These are phyloP conservation scores for Merluccius polli DNA, from an alignment of 2,797 vertebrate genomes.

Conservation along the genomic window DNA sequence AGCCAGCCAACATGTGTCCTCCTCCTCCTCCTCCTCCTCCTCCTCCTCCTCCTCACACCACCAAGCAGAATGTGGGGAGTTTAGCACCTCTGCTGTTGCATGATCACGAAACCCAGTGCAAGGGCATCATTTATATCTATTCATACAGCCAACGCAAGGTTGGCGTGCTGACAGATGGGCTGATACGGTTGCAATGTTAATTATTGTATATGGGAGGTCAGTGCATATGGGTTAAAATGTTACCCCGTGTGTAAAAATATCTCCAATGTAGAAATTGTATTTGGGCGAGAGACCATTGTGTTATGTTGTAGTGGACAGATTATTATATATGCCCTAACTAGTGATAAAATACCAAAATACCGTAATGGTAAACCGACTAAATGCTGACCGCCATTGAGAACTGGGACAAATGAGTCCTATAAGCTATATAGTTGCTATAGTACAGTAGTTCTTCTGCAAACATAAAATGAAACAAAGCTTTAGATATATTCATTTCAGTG, in stretches of 20 bases:
- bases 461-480: not conserved
- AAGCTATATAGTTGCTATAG: not conserved
- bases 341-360: not conserved
- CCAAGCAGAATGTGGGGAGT: constrained; percentile 28
- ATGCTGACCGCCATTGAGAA: not conserved
- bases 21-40: too few relatives aligned
- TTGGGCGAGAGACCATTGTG: not conserved
- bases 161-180: not conserved
- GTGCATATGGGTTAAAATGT: not conserved
- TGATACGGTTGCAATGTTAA: not conserved
- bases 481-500: not conserved
- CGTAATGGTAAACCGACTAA: not conserved
- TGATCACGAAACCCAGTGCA: not conserved
- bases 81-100: constrained; percentile 25
- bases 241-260: not conserved
- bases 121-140: not conserved
- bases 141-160: not conserved
- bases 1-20: constrained; percentile 30
- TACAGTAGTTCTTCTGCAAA: not conserved
- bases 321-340: not conserved
- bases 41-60: too few relatives aligned
- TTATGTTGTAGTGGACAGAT: not conserved
- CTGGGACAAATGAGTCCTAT: not conserved
- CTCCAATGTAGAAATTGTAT: too few relatives aligned
- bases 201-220: not conserved